Evolutionary conservation across 2,113 vertebrate species (phyloP).

Genomic region (Mastomys natalensis): DNA sequence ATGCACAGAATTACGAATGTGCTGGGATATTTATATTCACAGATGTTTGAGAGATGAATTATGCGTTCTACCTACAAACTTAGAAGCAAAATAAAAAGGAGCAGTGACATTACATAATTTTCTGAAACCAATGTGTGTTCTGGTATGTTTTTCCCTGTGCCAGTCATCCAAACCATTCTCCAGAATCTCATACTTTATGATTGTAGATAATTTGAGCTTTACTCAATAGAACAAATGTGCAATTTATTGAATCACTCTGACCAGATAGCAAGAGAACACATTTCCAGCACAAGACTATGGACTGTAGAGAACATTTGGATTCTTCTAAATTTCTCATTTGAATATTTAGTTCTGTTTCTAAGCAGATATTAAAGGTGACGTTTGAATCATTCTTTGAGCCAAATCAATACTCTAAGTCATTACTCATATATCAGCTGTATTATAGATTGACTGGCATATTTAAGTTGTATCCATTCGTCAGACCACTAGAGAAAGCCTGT

Average conservation of each 20-base stretch:
- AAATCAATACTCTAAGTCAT: not conserved
- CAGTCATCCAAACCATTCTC: not conserved
- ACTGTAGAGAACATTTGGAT: not conserved
- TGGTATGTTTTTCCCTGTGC: not conserved
- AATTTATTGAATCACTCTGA: not conserved
- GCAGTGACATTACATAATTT: not conserved
- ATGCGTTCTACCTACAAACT: not conserved
- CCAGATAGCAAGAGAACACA: not conserved
- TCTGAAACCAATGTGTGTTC: not conserved
- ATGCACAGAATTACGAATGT: slow-evolving; percentile 13
- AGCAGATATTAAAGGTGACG: not conserved
- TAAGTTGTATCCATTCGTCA: not conserved
- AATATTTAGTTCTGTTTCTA: slow-evolving; percentile 27
- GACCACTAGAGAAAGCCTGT: not conserved
- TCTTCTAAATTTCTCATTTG: not conserved
- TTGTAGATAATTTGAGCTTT: not conserved
- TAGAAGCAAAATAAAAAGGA: not conserved
- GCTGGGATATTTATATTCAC: slow-evolving; percentile 19
- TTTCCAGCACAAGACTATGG: not conserved
- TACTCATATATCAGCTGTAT: not conserved
- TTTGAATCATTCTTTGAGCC: not conserved
- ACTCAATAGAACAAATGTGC: not conserved
- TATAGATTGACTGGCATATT: not conserved
- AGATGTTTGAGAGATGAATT: slow-evolving; percentile 51
- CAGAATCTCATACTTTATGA: not conserved